These are phyloP conservation scores for Vidua macroura DNA, from an alignment of 2,113 vertebrate genomes.

Conservation along the genomic window DNA sequence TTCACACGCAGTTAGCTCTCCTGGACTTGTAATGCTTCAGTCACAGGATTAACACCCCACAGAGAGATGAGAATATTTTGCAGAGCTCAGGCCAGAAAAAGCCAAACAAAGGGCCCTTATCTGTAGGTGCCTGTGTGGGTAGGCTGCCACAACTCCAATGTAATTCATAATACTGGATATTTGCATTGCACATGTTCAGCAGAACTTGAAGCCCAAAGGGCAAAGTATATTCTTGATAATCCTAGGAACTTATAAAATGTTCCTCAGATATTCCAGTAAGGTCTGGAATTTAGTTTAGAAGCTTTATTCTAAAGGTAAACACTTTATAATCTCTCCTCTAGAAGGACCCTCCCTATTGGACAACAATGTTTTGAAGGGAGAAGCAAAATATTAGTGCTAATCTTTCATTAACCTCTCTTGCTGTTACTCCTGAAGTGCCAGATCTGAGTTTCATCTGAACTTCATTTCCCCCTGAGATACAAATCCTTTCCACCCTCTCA, in stretches of 20 bases:
- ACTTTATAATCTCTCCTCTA: not conserved
- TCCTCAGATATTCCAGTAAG: not conserved
- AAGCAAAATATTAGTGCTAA: constrained; percentile 1
- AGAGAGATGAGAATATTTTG: not conserved
- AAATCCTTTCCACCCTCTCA: not conserved
- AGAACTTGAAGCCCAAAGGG: not conserved
- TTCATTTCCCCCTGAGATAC: not conserved
- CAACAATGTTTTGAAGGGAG: not conserved
- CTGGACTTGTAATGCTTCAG: not conserved
- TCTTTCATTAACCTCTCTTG: not conserved
- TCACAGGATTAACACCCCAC: not conserved
- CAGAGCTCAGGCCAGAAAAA: not conserved
- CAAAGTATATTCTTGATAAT: not conserved
- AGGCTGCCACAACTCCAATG: not conserved
- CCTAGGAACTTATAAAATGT: not conserved
- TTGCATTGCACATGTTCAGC: not conserved
- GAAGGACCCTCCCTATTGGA: not conserved
- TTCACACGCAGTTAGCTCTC: not conserved
- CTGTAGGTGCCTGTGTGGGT: not conserved
- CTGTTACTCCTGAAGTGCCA: not conserved
- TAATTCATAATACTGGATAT: not conserved
- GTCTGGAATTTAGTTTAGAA: not conserved
- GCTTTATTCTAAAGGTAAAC: not conserved
- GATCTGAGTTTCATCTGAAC: not conserved
- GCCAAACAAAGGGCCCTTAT: not conserved